Base-by-base conservation (phyloP, 2,797 vertebrate genomes). In the Chiropotes sagulatus region DNA sequence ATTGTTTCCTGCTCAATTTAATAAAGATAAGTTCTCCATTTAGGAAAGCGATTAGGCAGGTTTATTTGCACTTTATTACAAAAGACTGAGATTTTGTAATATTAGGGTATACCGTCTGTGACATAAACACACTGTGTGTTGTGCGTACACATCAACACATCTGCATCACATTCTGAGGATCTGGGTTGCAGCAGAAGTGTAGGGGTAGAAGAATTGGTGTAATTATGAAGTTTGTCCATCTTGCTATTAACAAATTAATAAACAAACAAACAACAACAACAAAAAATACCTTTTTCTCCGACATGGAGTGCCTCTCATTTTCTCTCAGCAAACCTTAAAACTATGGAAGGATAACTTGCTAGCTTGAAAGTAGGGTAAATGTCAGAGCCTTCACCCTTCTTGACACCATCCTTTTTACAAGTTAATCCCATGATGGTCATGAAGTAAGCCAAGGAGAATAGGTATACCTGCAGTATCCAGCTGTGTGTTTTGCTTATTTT, bases 131-230 rank as follows among this genome's bases (percentile, higher is more conserved):
- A 58, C 7, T 52, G 13, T 9, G 19, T 15, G 2, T 61, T 6
- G 2, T 52, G 10, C 3, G 33, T 61, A 24, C 73, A 64, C 41
- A 2, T 39, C 11, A 54, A 54, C 39, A 11, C 7, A 67, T 4
- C 1, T 24, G 61, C 12, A 44, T 30, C 13, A 30, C 0, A 3
- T 50, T 7, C 30, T 64, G 52, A 7, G 14, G 7, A 36, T 13
- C 4, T 79, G 46, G 52, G 9, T 39, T 78, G 70, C 2, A 5
- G 22, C 22, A 30, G 1, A 4, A 48, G 26, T 54, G 36, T 36
- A 12, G 3, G 6, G 13, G n/a, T 33, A 14, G 17, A 48, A 9
- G 5, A 52, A 64, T 5, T 26, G 20, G 67, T 39, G 1, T 6
- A 30, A 93, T 72, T 82, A 57, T 33, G 24, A 76, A 80, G 13